These are phyloP conservation scores for Aspiorhynchus laticeps DNA, from an alignment of 2,113 vertebrate genomes.

Conservation along the genomic window DNA sequence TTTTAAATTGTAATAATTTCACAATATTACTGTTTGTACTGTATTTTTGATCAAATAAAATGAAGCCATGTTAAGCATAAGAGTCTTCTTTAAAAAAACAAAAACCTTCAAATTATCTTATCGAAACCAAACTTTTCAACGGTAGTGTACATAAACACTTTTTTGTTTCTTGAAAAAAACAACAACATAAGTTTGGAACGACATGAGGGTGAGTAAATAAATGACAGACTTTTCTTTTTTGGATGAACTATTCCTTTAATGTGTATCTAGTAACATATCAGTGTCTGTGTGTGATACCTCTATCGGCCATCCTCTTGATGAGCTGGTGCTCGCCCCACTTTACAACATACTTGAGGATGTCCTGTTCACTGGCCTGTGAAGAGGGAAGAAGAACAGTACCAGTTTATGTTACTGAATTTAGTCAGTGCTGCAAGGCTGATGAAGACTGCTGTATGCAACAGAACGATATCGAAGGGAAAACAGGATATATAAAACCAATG, in stretches of 20 bases:
- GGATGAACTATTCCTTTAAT: not conserved
- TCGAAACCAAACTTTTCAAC: not conserved
- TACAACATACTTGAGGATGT: constrained; percentile 96
- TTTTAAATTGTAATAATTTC: too few relatives aligned
- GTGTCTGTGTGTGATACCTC: constrained; percentile 76
- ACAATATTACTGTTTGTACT: not conserved
- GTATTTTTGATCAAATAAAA: not conserved
- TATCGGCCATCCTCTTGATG: constrained; percentile 98
- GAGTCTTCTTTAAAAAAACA: not conserved
- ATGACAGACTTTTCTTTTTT: not conserved
- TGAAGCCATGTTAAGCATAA: not conserved
- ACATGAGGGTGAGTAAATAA: not conserved
- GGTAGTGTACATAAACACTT: not conserved
- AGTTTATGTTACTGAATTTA: constrained; percentile 21
- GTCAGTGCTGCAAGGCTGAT: not conserved
- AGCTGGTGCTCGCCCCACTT: constrained; percentile 99
- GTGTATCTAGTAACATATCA: not conserved
- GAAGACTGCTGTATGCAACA: not conserved
- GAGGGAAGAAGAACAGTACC: constrained; percentile 46
- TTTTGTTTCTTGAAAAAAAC: not conserved
- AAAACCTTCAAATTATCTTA: too few relatives aligned
- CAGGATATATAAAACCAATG: not conserved
- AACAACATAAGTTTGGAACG: not conserved
- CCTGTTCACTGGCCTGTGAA: constrained; percentile 96
- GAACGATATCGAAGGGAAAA: not conserved